Percentiles rank a stretch among this genome's conserved stretches.
Evolutionary conservation across 2,888 invertebrate species (phyloP).

Genomic region (Eupithecia abbreviata): DNA sequence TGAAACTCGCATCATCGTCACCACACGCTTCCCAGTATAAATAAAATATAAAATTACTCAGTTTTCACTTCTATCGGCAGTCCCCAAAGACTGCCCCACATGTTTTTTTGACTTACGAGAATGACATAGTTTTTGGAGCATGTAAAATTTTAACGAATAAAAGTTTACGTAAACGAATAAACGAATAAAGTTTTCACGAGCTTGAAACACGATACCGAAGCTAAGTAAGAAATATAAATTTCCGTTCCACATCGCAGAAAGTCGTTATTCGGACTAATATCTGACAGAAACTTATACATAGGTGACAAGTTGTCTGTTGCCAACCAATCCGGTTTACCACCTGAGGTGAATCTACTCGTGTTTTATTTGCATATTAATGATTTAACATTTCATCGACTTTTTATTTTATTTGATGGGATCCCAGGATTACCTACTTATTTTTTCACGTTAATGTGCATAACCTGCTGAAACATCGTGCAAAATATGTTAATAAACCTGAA

Average conservation of each 20-base stretch:
- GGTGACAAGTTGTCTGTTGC: constrained; percentile 77
- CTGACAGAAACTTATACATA: constrained; percentile 53
- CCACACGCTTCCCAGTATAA: too few relatives aligned
- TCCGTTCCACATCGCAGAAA: constrained; percentile 48
- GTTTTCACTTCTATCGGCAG: too few relatives aligned
- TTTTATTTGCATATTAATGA: constrained; percentile 76
- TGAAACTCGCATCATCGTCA: too few relatives aligned
- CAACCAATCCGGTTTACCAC: constrained; percentile 79
- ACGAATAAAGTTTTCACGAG: too few relatives aligned
- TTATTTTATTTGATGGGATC: constrained; percentile 56
- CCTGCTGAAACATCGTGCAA: not conserved
- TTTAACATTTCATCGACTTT: constrained; percentile 65
- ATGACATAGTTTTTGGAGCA: constrained; percentile 3
- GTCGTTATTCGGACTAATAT: constrained; percentile 60
- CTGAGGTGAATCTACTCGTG: constrained; percentile 69
- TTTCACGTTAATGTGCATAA: constrained; percentile 20
- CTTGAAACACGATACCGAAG: not conserved
- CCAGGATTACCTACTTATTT: constrained; percentile 40
- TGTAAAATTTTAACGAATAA: not conserved
- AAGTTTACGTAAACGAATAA: too few relatives aligned
- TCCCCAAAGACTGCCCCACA: too few relatives aligned
- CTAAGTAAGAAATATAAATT: constrained; percentile 40
- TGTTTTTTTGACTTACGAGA: too few relatives aligned
- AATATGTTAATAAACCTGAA: not conserved
- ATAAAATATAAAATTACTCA: too few relatives aligned